phyloP scores from a whole-genome alignment of 2,113 vertebrate species.

The Eptesicus fuscus region DNA sequence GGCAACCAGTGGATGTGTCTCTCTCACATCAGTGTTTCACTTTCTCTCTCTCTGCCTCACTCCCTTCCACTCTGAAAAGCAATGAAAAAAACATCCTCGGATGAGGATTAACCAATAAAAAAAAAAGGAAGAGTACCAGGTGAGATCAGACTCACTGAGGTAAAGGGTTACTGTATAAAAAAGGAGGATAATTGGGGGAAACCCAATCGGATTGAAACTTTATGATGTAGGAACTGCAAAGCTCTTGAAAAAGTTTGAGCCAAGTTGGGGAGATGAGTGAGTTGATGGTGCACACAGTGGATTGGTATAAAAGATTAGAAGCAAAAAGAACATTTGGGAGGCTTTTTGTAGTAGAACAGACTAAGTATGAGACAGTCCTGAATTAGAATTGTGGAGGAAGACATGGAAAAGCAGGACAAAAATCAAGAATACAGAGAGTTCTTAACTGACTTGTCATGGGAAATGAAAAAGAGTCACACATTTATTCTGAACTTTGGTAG shows the following conservation, averaged over 20 bases:
- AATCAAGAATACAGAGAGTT: neutral
- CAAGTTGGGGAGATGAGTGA: neutral
- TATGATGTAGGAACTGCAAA: neutral
- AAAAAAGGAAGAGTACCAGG: too few species aligned
- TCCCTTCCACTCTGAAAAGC: too few species aligned
- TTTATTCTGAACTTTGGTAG: neutral
- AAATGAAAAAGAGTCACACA: neutral
- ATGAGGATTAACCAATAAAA: too few species aligned
- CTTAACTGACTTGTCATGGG: neutral
- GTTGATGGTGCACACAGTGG: neutral
- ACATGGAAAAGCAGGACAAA: neutral
- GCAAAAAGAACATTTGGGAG: neutral
- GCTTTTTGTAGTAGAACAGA: neutral
- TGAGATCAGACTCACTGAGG: neutral
- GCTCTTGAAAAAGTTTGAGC: neutral
- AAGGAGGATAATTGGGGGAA: neutral
- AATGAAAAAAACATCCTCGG: too few species aligned
- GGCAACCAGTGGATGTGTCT: too few species aligned
- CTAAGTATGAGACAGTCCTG: neutral
- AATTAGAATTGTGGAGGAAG: constrained; percentile 37
- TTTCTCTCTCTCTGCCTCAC: too few species aligned
- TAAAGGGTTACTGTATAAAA: neutral
- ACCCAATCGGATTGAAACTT: neutral
- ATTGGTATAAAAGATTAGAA: neutral
- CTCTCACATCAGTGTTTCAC: too few species aligned